Evolutionary conservation across 2,797 vertebrate genomes (phyloP), one percentile per base, ranked within the genome.

Genomic region (Anas georgica): DNA sequence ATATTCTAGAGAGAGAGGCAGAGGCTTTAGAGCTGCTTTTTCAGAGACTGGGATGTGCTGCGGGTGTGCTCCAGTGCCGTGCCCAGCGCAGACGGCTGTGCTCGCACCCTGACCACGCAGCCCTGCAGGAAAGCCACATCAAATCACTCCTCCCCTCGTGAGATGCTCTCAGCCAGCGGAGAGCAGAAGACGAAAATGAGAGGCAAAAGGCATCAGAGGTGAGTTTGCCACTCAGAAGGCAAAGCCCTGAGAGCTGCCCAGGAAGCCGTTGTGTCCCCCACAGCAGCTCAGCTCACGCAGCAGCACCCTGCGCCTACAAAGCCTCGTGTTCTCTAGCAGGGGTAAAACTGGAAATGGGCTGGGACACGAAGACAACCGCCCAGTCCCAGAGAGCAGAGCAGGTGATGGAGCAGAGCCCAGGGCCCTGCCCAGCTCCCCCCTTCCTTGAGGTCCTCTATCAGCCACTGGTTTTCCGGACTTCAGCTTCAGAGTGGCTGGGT

Each of bases 51-150:
- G 39, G 41, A 21, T 17, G 76, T 43, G 56, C 31, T 35, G 43
- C 3, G 3, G 18, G 35, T 4, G 10, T 4, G 28, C 37, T 60
- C 35, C 37, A 29, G 0, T 0, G 3, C 29, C 12, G 22, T 6
- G 6, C 13, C 0, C 0, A 37, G 39, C 7, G 37, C 17, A 3
- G 8, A 9, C 33, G 45, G 17, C 59, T 56, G 55, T 3, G 1
- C 54, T 55, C 7, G 17, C 29, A 55, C 54, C 54, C 54, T 18
- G 28, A 55, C 17, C 54, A 31, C 17, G 54, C 50, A 52, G 29
- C 29, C 54, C 29, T 31, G 54, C 29, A 31, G 54, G 54, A 55
- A n/a, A 29, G 26, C 39, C 64, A 31, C 26, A 31, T 18, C 29
- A 48, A 26, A 28, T 52, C 43, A 22, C 14, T 31, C n/a, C 66